Percentiles rank a stretch among this genome's conserved stretches.
These are phyloP conservation scores for Acromyrmex echinatior DNA, from an alignment of 1,140 invertebrate genomes.

Conservation along the genomic window DNA sequence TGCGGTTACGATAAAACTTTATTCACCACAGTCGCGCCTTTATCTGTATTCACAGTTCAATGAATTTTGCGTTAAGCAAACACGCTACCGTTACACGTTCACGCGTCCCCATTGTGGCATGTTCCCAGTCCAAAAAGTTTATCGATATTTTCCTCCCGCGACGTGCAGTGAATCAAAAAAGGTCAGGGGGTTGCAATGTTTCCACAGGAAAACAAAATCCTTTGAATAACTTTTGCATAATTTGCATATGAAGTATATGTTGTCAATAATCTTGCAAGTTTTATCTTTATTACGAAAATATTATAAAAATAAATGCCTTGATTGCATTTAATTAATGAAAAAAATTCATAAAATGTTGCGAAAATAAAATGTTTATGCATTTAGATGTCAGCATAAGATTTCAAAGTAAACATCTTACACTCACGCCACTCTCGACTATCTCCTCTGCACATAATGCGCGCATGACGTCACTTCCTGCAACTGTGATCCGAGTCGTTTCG, in stretches of 20 bases:
- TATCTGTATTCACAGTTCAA: constrained; percentile 62
- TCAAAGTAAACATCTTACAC: neutral
- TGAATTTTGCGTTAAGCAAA: constrained; percentile 62
- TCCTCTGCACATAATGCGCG: neutral
- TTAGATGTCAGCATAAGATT: neutral
- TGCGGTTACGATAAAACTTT: constrained; percentile 42
- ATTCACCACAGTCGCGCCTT: constrained; percentile 37
- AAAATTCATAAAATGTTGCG: neutral
- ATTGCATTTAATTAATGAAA: neutral
- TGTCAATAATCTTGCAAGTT: neutral
- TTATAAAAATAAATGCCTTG: neutral
- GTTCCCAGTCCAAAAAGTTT: constrained; percentile 47
- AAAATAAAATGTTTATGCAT: neutral
- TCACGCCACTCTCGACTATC: too few species aligned
- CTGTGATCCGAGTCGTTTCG: constrained; percentile 33
- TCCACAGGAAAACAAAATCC: neutral
- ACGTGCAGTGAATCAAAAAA: constrained; percentile 54
- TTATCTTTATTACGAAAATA: neutral
- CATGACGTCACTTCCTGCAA: constrained; percentile 44
- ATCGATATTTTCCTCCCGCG: constrained; percentile 50
- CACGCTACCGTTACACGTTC: constrained; percentile 39
- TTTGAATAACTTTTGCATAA: constrained; percentile 9
- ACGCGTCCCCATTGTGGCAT: constrained; percentile 43
- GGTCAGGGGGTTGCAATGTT: neutral
- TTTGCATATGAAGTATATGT: neutral